Percentiles rank a stretch among this genome's conserved stretches.
Conservation (phyloP, 2,113 vertebrate genomes). For the Phaetusa simplex region DNA sequence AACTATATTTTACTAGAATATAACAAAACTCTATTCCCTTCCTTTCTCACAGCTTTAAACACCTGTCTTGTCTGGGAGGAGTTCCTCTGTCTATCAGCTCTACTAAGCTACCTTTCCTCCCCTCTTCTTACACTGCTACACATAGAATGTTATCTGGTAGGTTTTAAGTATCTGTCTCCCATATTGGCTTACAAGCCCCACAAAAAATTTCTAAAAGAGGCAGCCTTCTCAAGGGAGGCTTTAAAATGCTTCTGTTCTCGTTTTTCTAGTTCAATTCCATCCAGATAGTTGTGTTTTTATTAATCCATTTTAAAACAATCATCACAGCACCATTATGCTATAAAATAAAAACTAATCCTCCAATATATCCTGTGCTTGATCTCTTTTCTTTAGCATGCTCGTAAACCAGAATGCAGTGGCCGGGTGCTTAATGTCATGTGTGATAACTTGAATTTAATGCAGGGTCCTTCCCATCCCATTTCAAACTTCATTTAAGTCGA, state of each 20-base stretch:
- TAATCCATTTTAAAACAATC: neutral
- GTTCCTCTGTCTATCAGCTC: neutral
- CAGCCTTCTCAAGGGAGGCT: neutral
- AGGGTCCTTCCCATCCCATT: neutral
- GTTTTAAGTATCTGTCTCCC: neutral
- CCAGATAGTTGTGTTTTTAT: neutral
- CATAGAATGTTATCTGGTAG: neutral
- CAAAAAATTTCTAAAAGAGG: neutral
- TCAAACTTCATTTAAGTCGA: constrained; percentile 21
- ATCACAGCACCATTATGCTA: neutral
- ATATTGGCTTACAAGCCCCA: neutral
- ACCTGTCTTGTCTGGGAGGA: neutral
- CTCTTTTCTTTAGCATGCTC: neutral
- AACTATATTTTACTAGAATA: neutral
- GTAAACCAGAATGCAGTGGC: neutral
- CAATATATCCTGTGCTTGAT: neutral
- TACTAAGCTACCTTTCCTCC: neutral
- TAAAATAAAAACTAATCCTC: neutral
- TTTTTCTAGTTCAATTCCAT: neutral
- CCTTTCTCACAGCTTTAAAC: neutral
- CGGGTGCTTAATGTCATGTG: neutral
- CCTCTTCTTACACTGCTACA: neutral
- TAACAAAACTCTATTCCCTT: neutral
- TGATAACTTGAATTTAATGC: neutral
- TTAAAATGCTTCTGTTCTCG: neutral